These are phyloP conservation scores for Haliclystus octoradiatus DNA, from an alignment of 30 jellyfish, hydroid and myxozoan genomes.

Conservation along the genomic window DNA sequence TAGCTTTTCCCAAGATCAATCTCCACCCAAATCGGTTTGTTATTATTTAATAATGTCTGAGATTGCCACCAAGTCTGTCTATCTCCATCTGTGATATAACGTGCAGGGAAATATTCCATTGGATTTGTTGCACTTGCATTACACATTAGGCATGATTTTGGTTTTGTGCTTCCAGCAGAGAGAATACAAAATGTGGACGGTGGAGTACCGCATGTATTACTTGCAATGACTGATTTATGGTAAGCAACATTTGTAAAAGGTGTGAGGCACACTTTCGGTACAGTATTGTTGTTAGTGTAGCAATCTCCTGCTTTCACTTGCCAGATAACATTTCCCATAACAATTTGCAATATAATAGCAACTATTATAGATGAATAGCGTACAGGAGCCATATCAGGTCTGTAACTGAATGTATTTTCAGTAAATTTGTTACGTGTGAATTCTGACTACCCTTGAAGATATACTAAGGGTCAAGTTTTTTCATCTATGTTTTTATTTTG, in stretches of 20 bases:
- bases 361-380: no score
- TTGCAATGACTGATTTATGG: conserved; percentile 52
- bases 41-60: conserved; percentile 58
- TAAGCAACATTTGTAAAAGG: conserved; percentile 87
- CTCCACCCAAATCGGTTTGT: conserved; percentile 49
- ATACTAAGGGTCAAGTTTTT: no score
- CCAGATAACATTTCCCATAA: no score
- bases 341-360: no score
- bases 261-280: conserved; percentile 86
- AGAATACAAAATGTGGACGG: conserved; percentile 67
- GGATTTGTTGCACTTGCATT: conserved; percentile 50
- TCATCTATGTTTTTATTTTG: no score
- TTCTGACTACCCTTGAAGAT: no score
- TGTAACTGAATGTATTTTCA: conserved; percentile 4
- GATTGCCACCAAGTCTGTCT: conserved; percentile 95
- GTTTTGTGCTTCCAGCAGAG: conserved; percentile 55
- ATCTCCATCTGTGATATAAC: conserved; percentile 61
- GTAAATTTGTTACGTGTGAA: no score
- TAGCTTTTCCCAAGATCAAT: conserved; percentile 80
- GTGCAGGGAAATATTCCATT: conserved; percentile 57
- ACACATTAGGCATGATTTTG: conserved; percentile 50
- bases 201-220: conserved; percentile 75
- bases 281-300: conserved; percentile 64
- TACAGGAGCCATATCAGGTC: conserved; percentile 19
- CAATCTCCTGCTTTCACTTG: no score